Base-by-base conservation (phyloP, 1,140 invertebrate genomes). In the Nasonia giraulti region DNA sequence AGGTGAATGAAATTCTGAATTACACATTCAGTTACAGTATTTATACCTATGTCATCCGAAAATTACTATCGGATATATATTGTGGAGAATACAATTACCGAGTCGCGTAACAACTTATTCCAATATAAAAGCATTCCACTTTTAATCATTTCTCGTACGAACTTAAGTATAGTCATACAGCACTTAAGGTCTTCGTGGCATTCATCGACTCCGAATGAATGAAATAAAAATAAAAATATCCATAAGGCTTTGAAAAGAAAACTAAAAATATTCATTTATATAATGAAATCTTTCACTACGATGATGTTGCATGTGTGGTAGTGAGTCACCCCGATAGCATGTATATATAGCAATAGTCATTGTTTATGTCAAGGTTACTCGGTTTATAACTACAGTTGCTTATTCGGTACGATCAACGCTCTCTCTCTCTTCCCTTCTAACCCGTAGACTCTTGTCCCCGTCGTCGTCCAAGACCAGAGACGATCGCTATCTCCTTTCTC, bases 341-440 rank as follows among this genome's bases (percentile, higher is more conserved):
- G n/a, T 10, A 68, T 27, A 68, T 27, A 68, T 68, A n/a, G n/a
- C 68, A 71, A 55, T 73, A 81, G 27, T 66, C 33, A 71, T 27
- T 14, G 47, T 66, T 20, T 66, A 17, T 73, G 44, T 73, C 17
- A 81, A 33, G 10, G 8, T 74, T 81, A 37, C 4, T 81, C 55
- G 2, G 33, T 82, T 75, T 62, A 62, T 82, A 82, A 66, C 31
- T 62, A 76, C 6, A 14, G 87, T 86, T 84, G 82, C 77, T 90
- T 87, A 89, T 90, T 90, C 90, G 87, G 88, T 90, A 89, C 88
- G 85, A 87, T 88, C 87, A 87, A 86, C 55, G 84, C 82, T 85
- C 82, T 75, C 82, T 85, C 82, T 75, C 33, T 62, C 33, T 33
- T 75, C 68, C 12, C n/a, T n/a, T n/a, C n/a, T n/a, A n/a, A n/a